Conservation (phyloP, 2,113 vertebrate genomes). For the Quiscalus mexicanus region DNA sequence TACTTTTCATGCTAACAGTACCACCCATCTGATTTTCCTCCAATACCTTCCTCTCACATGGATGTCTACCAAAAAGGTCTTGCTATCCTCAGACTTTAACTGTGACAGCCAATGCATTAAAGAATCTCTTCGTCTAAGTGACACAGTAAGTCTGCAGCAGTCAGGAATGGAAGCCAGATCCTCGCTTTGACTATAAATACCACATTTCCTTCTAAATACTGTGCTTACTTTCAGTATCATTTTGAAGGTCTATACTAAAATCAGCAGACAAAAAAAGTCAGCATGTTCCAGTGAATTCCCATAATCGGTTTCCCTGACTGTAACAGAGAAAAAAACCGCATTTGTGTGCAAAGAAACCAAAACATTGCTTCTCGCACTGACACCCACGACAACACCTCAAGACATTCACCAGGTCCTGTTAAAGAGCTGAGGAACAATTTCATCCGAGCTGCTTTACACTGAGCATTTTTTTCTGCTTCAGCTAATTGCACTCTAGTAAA, state of each 20-base stretch:
- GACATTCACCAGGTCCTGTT: neutral
- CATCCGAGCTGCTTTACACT: slow-evolving; percentile 18
- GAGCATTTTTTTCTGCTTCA: slow-evolving; percentile 67
- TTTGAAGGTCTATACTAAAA: neutral
- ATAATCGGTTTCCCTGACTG: neutral
- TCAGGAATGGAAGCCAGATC: neutral
- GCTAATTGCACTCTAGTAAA: slow-evolving; percentile 79
- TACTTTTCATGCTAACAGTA: neutral
- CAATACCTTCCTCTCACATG: neutral
- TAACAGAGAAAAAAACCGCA: neutral
- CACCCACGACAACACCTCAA: neutral
- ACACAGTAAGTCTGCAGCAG: neutral
- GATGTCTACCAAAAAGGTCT: neutral
- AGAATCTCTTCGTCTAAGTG: neutral
- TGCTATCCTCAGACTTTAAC: neutral
- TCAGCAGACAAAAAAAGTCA: neutral
- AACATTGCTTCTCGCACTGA: neutral
- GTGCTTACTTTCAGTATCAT: neutral
- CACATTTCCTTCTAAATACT: neutral
- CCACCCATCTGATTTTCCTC: neutral
- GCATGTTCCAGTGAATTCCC: neutral
- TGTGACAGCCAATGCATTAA: neutral
- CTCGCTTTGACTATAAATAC: neutral
- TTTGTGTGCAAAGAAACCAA: neutral
- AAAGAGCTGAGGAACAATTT: slow-evolving; percentile 67